Percentiles rank a stretch among this genome's conserved stretches.
phyloP scores from a whole-genome alignment of 2,113 vertebrate genomes.

The Larimichthys polyactis region DNA sequence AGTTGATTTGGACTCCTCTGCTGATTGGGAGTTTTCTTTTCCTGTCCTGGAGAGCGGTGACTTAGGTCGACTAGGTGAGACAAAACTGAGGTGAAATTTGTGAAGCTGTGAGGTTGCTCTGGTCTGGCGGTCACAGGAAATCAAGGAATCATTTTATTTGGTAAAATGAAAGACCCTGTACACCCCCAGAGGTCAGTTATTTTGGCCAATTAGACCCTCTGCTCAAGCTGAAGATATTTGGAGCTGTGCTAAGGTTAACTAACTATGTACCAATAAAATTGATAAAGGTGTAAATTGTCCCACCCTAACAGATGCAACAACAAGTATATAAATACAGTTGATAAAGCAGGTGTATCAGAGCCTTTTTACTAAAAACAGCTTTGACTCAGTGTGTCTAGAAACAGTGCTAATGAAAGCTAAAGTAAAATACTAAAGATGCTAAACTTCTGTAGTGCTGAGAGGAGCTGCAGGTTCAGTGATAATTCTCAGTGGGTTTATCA shows the following conservation, averaged over 20 bases:
- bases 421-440: not conserved
- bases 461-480: not conserved
- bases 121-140: not conserved
- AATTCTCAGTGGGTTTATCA: no score
- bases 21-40: slow-evolving; percentile 69
- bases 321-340: not conserved
- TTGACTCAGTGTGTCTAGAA: not conserved
- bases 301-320: not conserved
- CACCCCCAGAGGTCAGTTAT: not conserved
- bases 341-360: not conserved
- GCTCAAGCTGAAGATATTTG: no score
- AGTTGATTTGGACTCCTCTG: slow-evolving; percentile 45
- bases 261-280: no score
- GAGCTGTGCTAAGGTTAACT: no score
- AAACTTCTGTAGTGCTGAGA: not conserved
- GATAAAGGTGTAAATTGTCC: not conserved
- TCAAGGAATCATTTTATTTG: not conserved
- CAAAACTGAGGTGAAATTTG: not conserved
- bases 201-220: no score
- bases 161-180: not conserved
- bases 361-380: not conserved
- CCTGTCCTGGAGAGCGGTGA: slow-evolving; percentile 46
- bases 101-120: not conserved
- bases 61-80: slow-evolving; percentile 38
- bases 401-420: not conserved